Evolutionary conservation across 1,140 invertebrate species (phyloP), one percentile per base, ranked within the genome.

Genomic region (Ceratina japonica): DNA sequence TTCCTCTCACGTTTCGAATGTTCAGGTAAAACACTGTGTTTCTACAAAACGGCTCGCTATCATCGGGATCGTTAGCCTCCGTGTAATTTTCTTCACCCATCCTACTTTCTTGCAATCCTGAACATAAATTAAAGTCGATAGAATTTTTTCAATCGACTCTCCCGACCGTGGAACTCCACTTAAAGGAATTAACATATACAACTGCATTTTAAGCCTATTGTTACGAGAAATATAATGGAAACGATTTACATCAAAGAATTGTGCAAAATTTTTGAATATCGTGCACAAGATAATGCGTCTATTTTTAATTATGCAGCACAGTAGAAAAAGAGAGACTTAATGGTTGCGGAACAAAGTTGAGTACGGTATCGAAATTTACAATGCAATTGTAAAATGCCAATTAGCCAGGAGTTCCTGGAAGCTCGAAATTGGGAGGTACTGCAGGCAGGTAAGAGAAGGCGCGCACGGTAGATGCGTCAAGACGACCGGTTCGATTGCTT

Each of bases 1-100:
- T 85, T 85, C 83, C 84, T 86, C 83, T 86, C 84, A 85, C 84
- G 83, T 86, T 74, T 85, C 80, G 84, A 78, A 86, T 77, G 59
- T 66, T 65, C 75, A 65, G 83, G 85, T 86, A 86, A 85, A 86
- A 86, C 83, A 82, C 76, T 75, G 82, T 24, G 71, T 65, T 16
- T 20, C 56, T 44, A 72, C 71, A 51, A 73, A 70, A 80, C 79
- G 79, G 71, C 61, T 10, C 80, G 68, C 71, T 70, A 85, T 85
- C 75, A 74, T 73, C 72, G 74, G 73, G 62, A 74, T 86, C 68
- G 80, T 86, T 85, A 82, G 20, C 27, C 81, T 65, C 49, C 27
- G 24, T 49, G 73, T 72, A 85, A 68, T 56, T 84, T 77, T 44
- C 24, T 16, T 24, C 56, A 24, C 24, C 62, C 61, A 66, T 61